Conservation (phyloP, 2,797 vertebrate genomes). For the Anabacerthia variegaticeps region DNA sequence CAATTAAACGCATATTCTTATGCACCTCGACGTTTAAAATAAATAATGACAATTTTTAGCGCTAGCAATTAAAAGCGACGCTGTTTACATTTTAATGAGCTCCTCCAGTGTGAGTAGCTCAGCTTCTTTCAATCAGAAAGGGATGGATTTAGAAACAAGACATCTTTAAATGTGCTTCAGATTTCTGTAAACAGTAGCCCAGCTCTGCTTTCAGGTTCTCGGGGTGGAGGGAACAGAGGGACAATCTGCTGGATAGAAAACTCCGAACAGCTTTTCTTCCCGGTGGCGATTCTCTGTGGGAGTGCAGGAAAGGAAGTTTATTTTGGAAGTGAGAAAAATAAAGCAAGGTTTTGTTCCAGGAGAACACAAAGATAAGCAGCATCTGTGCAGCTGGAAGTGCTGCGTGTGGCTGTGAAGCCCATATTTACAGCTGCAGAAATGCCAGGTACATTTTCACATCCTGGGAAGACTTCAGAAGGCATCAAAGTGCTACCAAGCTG, state of each 20-base stretch:
- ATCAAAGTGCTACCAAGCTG: neutral
- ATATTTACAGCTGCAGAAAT: slow-evolving; percentile 14
- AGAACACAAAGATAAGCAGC: slow-evolving; percentile 30
- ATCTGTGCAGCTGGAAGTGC: slow-evolving; percentile 47
- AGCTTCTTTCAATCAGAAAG: slow-evolving; percentile 51
- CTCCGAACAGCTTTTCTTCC: slow-evolving; percentile 49
- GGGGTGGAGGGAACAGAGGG: neutral
- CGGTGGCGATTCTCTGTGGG: slow-evolving; percentile 28
- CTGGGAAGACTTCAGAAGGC: neutral
- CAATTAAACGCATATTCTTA: slow-evolving; percentile 54
- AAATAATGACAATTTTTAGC: slow-evolving; percentile 64
- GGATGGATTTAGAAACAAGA: slow-evolving; percentile 51
- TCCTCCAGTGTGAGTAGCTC: slow-evolving; percentile 4
- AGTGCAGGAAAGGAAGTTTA: slow-evolving; percentile 64
- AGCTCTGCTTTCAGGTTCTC: slow-evolving; percentile 41
- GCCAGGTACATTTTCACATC: slow-evolving; percentile 29
- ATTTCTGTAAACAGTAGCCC: slow-evolving; percentile 40
- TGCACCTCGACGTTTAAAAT: slow-evolving; percentile 54
- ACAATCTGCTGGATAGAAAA: slow-evolving; percentile 45
- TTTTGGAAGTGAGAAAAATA: slow-evolving; percentile 68
- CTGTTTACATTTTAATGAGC: slow-evolving; percentile 52
- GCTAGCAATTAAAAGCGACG: neutral
- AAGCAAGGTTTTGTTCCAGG: slow-evolving; percentile 53
- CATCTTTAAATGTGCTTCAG: neutral
- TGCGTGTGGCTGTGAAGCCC: neutral